Base-by-base conservation (phyloP, 1,140 invertebrate genomes). In the Pentalonia nigronervosa region DNA sequence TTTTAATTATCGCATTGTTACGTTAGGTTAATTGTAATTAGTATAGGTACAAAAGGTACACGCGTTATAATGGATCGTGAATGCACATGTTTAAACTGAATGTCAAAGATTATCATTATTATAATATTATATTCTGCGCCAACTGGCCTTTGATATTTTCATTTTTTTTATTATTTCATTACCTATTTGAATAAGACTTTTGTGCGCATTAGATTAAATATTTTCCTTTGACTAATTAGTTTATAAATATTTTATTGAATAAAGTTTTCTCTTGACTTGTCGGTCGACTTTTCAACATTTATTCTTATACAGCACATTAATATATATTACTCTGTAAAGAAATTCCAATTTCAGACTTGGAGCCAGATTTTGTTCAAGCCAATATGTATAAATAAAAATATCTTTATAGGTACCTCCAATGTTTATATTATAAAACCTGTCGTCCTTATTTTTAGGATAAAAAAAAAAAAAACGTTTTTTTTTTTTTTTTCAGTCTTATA, bases 181-280 rank as follows among this genome's bases (percentile, higher is more conserved):
- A 56, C 25, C 34, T 89, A 56, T 47, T 36, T 41, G 34, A 86
- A 41, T 56, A 36, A 89, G 6, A 56, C 88, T 21, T 53, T 56
- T 56, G 21, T 89, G 34, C 30, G 34, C 25, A 41, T 89, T 89
- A 25, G 1, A 50, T 25, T 50, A 36, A 89, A 56, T 89, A 89
- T 89, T 89, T 56, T 34, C 25, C 34, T 89, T 36, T 56, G 50
- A 30, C 53, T 56, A 89, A 89, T 89, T 89, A 53, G 36, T 89
- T 48, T 88, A 30, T 48, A 88, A 48, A 48, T 88, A 56, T 56
- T 89, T 89, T 6, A 56, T 41, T 17, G 23, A 56, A 30, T 53
- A 56, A 89, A 56, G 2, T 50, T 89, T 53, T 34, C 48, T 53
- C 48, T 53, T 4, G 17, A n/a, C 4, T 21, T 23, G 48, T 41